Evolutionary conservation across 2,797 vertebrate genomes (phyloP), one percentile per base, ranked within the genome.

Genomic region (Argentina silus): DNA sequence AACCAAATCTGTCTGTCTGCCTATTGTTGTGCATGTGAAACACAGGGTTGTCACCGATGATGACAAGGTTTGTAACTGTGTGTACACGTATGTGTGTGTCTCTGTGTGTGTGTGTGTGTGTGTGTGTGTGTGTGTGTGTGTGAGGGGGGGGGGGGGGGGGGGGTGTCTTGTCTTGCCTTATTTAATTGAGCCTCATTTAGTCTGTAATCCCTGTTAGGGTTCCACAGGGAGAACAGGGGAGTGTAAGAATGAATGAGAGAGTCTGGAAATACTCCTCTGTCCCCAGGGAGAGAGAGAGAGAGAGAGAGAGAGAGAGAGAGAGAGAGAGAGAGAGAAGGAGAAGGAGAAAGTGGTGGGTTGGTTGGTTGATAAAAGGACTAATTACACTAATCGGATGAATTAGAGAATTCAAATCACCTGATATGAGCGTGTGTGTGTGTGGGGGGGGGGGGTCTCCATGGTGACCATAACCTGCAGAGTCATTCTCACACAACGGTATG

Each of bases 331-430:
- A 48, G 8, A 11, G 17, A 51, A 73, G 76, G 66, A 50, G 72
- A 83, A 81, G 81, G 73, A 75, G 45, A 69, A n/a, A 66, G 62
- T 72, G 81, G 83, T 83, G n/a, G 66, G 65, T 86, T 85, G 85
- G 61, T 65, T 80, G 81, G 85, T 88, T 86, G 83, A 85, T 83
- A 87, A 74, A 83, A 78, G 85, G 85, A 79, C 72, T 89, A 91
- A 92, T 92, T 90, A 91, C 78, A 72, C 81, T 72, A 36, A 47
- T 69, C 85, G 76, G 85, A 90, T 87, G 88, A 90, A 89, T 86
- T 69, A 90, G 81, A 86, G 82, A 76, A 84, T 85, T 86, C 75
- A 72, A 72, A 85, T 72, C 57, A 63, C 50, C 21, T 69, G 45
- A 42, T 43, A 7, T 19, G 56, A 21, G 56, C 7, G n/a, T 45